phyloP scores from a whole-genome alignment of 2,888 invertebrate genomes.

The Nephrotoma flavescens region DNA sequence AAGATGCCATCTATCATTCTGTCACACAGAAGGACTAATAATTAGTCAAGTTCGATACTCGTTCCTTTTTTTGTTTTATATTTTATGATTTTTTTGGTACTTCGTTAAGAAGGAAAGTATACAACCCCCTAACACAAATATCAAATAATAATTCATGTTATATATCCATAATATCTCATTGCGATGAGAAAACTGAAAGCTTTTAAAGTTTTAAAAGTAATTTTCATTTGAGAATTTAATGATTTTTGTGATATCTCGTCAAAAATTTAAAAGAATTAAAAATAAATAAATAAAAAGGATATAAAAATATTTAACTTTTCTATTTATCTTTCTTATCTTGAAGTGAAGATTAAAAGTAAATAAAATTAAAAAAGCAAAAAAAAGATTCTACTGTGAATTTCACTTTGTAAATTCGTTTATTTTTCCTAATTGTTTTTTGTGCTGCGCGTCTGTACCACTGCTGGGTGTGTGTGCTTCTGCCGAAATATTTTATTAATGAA shows the following conservation, averaged over 20 bases:
- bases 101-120: not conserved
- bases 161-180: not conserved
- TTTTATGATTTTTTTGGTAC: not conserved
- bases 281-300: not conserved
- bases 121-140: not conserved
- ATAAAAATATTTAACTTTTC: not conserved
- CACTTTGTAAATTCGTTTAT: not conserved
- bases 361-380: not conserved
- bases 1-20: not conserved
- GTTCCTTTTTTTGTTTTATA: not conserved
- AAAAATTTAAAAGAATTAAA: not conserved
- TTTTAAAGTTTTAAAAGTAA: not conserved
- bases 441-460: not conserved
- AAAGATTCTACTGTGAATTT: not conserved
- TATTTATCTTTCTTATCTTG: not conserved
- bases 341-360: not conserved
- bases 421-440: not conserved
- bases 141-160: not conserved
- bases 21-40: not conserved
- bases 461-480: not conserved
- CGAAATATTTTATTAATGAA: not conserved
- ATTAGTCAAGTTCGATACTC: not conserved
- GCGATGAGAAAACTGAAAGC: not conserved
- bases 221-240: not conserved
- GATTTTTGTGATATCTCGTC: not conserved